Conservation (phyloP, 2,888 invertebrate species). For the Ochropacha duplaris region DNA sequence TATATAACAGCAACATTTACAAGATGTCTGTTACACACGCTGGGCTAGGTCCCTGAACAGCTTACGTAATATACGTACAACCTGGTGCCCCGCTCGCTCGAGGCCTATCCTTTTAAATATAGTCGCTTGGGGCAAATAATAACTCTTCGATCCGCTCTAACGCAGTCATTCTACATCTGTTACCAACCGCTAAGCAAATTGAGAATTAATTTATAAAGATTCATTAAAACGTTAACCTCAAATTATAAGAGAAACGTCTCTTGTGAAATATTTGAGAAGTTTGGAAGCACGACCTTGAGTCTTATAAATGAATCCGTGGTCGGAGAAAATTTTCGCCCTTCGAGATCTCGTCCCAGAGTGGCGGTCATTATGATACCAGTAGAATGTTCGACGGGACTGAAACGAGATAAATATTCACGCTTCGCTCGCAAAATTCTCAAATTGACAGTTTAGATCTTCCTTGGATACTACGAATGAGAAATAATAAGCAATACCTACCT, state of each 20-base stretch:
- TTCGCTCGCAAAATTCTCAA: slow-evolving; percentile 32
- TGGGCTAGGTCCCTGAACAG: slow-evolving; percentile 25
- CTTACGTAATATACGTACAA: slow-evolving; percentile 52
- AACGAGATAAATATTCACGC: slow-evolving; percentile 46
- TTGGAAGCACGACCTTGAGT: slow-evolving; percentile 17
- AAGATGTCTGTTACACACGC: slow-evolving; percentile 40
- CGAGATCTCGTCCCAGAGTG: slow-evolving; percentile 38
- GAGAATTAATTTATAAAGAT: slow-evolving; percentile 10
- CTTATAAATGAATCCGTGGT: too few species aligned
- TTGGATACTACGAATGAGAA: slow-evolving; percentile 34
- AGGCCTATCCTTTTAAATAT: background rate
- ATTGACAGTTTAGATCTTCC: slow-evolving; percentile 32
- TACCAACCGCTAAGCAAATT: slow-evolving; percentile 12
- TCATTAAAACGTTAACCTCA: slow-evolving; percentile 12
- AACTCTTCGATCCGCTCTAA: background rate
- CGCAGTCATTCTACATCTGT: slow-evolving; percentile 7
- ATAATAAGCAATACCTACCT: slow-evolving; percentile 33
- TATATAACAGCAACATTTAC: slow-evolving; percentile 45
- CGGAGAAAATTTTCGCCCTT: slow-evolving; percentile 30
- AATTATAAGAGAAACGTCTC: slow-evolving; percentile 15
- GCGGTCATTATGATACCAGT: slow-evolving; percentile 40
- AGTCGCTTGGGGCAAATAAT: background rate
- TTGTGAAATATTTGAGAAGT: slow-evolving; percentile 30
- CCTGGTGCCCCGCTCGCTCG: slow-evolving; percentile 32
- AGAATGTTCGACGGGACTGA: slow-evolving; percentile 37